A percentile compares a stretch with the other conserved stretches of the same genome.
Conservation (phyloP, 64 coral and sea anemone genomes). For the Montipora efflorescens region DNA sequence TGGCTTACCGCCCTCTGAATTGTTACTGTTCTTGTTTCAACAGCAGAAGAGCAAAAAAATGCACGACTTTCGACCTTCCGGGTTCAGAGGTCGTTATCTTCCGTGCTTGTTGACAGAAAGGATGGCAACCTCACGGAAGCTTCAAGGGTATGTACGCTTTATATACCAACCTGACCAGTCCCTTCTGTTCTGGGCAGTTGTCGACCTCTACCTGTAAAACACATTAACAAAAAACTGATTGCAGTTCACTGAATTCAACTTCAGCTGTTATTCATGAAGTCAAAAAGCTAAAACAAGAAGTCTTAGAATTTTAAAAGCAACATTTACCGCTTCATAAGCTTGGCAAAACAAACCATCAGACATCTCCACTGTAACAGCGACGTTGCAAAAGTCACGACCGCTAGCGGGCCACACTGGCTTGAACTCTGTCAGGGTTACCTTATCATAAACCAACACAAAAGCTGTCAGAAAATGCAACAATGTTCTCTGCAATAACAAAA, state of each 20-base stretch:
- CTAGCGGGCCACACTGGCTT: conserved; percentile 89
- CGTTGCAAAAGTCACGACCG: conserved; percentile 80
- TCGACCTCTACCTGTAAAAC: conserved; percentile 47
- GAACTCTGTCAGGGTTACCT: conserved; percentile 72
- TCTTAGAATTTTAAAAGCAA: background rate
- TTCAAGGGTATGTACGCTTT: background rate
- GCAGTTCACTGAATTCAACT: too few relatives aligned
- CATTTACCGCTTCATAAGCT: conserved; percentile 65
- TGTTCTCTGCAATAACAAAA: background rate
- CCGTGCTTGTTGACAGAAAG: background rate
- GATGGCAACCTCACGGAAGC: background rate
- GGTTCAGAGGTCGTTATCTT: too few relatives aligned
- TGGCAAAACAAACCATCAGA: conserved; percentile 63
- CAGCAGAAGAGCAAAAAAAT: too few relatives aligned
- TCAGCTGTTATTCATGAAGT: background rate
- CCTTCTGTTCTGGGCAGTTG: conserved; percentile 65
- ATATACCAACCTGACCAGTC: conserved; percentile 77
- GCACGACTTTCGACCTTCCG: too few relatives aligned
- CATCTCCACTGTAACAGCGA: conserved; percentile 59
- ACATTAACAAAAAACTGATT: background rate
- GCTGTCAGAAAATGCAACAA: background rate
- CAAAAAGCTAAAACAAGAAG: background rate
- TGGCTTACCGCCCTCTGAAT: too few relatives aligned
- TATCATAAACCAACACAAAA: background rate
- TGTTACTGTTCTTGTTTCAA: too few relatives aligned